These are phyloP conservation scores for Malthinus seriepunctatus DNA, from an alignment of 2,888 invertebrate genomes.

Conservation along the genomic window DNA sequence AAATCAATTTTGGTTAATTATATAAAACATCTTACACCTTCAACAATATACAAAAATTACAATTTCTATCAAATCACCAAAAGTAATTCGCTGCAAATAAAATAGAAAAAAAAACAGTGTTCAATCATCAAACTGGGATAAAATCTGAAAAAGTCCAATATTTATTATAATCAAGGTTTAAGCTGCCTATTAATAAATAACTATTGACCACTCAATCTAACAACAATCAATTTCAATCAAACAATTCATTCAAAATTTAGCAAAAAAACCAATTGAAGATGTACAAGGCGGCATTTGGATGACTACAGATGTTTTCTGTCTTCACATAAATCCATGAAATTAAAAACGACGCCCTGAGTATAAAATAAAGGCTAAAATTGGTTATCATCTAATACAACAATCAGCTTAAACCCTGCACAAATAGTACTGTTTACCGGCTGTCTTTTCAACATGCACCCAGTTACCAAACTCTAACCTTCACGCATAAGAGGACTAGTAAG, in stretches of 20 bases:
- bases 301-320: background rate
- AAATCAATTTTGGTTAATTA: slow-evolving; percentile 15
- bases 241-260: slow-evolving; percentile 10
- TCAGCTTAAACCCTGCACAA: slow-evolving; percentile 52
- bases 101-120: slow-evolving; percentile 1
- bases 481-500: slow-evolving; percentile 93
- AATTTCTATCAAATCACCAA: background rate
- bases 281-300: background rate
- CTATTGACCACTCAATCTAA: background rate
- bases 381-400: background rate
- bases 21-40: background rate
- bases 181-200: slow-evolving; percentile 41
- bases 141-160: slow-evolving; percentile 51
- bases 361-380: slow-evolving; percentile 5
- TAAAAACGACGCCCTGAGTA: background rate
- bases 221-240: slow-evolving; percentile 6
- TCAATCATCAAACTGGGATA: slow-evolving; percentile 2
- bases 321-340: background rate
- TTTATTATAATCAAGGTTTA: slow-evolving; percentile 55
- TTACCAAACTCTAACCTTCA: slow-evolving; percentile 62
- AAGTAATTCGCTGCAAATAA: slow-evolving; percentile 13
- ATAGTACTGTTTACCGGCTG: slow-evolving; percentile 49
- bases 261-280: background rate
- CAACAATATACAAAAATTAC: no score
- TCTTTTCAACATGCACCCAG: slow-evolving; percentile 29